These are phyloP conservation scores for Steinernema scapterisci DNA, from an alignment of 2,888 invertebrate genomes.

Conservation along the genomic window DNA sequence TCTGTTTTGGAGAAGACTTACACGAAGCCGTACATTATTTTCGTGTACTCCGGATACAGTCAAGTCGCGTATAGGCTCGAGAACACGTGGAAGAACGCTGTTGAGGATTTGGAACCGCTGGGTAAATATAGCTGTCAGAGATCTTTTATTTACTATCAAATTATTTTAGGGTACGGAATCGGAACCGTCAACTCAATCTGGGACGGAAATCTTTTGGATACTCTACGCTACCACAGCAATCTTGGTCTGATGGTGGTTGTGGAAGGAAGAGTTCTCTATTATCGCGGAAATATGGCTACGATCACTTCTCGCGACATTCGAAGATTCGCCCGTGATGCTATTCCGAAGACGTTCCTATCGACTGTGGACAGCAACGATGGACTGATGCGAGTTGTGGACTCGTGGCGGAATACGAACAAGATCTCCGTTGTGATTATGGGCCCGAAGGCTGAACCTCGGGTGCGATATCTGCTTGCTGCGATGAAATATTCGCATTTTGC, in stretches of 20 bases:
- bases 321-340: slow-evolving; percentile 68
- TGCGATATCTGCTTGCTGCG: slow-evolving; percentile 62
- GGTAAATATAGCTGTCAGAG: slow-evolving; percentile 58
- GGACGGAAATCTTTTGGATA: slow-evolving; percentile 68
- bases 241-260: slow-evolving; percentile 69
- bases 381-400: slow-evolving; percentile 59
- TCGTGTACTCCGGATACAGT: slow-evolving; percentile 70
- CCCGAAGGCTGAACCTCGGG: slow-evolving; percentile 52
- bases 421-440: slow-evolving; percentile 62
- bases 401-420: slow-evolving; percentile 59
- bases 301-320: slow-evolving; percentile 62
- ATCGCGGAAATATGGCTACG: slow-evolving; percentile 46
- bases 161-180: slow-evolving; percentile 69
- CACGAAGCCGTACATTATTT: slow-evolving; percentile 69
- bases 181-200: slow-evolving; percentile 69
- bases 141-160: slow-evolving; percentile 32
- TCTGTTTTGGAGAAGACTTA: slow-evolving; percentile 56
- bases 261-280: slow-evolving; percentile 68
- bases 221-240: slow-evolving; percentile 67
- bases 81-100: slow-evolving; percentile 68
- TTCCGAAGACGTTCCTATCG: slow-evolving; percentile 63
- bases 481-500: slow-evolving; percentile 61
- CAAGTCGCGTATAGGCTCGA: slow-evolving; percentile 69
- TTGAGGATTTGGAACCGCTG: slow-evolving; percentile 69
- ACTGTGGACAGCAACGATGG: slow-evolving; percentile 46